Evolutionary conservation across 2,888 invertebrate species (phyloP).

Genomic region (Athalia rosae): DNA sequence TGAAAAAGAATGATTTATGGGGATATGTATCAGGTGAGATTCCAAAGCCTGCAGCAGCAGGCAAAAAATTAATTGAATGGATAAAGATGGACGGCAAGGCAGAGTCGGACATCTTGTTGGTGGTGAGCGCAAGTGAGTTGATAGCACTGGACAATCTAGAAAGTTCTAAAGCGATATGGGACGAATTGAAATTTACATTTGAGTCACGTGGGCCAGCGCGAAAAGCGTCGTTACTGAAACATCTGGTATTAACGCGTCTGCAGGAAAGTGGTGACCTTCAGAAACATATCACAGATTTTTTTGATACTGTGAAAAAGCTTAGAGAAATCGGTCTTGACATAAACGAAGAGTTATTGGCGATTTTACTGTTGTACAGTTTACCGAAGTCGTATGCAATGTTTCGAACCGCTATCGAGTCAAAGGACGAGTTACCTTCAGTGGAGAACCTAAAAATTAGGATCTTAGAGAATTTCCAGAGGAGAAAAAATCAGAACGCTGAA

Average conservation of each 20-base stretch:
- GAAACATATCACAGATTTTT: constrained; percentile 49
- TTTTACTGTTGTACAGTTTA: constrained; percentile 37
- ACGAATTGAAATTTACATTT: constrained; percentile 46
- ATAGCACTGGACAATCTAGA: constrained; percentile 43
- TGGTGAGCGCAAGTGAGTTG: constrained; percentile 48
- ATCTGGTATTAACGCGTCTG: constrained; percentile 48
- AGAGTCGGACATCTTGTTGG: constrained; percentile 49
- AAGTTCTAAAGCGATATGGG: constrained; percentile 50
- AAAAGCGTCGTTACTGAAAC: constrained; percentile 49
- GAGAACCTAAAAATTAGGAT: constrained; percentile 41
- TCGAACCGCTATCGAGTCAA: constrained; percentile 45
- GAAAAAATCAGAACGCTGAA: too few relatives aligned
- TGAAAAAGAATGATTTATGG: constrained; percentile 53
- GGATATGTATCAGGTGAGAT: constrained; percentile 49
- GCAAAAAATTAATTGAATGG: constrained; percentile 34
- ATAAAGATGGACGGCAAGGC: constrained; percentile 49
- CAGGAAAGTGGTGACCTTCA: constrained; percentile 47
- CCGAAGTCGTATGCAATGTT: constrained; percentile 40
- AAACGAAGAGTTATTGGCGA: constrained; percentile 45
- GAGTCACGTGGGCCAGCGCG: constrained; percentile 50
- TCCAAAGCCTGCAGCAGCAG: constrained; percentile 27
- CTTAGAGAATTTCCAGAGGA: constrained; percentile 35
- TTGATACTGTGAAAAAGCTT: constrained; percentile 47
- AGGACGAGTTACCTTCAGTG: constrained; percentile 44
- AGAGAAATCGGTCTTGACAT: constrained; percentile 47